Evolutionary conservation across 2,113 vertebrate genomes (phyloP), one percentile per base, ranked within the genome.

Genomic region (Caranx ignobilis): DNA sequence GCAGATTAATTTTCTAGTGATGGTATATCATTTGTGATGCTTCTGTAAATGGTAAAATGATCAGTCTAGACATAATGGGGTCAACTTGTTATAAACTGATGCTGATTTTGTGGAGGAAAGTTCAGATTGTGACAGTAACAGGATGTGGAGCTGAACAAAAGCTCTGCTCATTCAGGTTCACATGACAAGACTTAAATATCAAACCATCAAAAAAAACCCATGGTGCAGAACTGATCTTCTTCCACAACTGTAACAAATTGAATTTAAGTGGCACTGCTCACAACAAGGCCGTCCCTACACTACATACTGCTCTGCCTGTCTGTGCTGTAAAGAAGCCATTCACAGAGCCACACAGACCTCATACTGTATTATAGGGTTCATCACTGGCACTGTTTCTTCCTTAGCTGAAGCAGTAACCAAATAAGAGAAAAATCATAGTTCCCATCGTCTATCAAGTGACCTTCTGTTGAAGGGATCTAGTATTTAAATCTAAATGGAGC

Each of bases 241-340:
- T 43, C 56, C 9, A 47, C 9, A 64, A 19, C 62, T 34, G 39
- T 3, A 11, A 45, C 3, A 6, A 35, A 81, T 70, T n/a, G 1
- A 3, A 68, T 11, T 8, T 64, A 13, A 13, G 26, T 13, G 57
- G 9, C 1, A n/a, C 15, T 11, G 60, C n/a, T n/a, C 37, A 34
- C 13, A 71, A 59, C 34, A 80, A 62, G 54, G 50, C 50, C 43
- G 34, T 54, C 18, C 50, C n/a, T 80, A 47, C 63, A 0, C 8
- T 11, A 6, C 10, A 43, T 26, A 11, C 19, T 34, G 56, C 0
- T 0, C 3, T 41, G 34, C 18, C n/a, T 18, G 68, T 64, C 57
- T 19, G 16, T 18, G 0, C 62, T 57, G 19, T 26, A 66, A 2
- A 41, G 18, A 55, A 21, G 8, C 0, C 56, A 34, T 50, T 82